Conservation (phyloP, 2,113 vertebrate species). For the Odobenus rosmarus region DNA sequence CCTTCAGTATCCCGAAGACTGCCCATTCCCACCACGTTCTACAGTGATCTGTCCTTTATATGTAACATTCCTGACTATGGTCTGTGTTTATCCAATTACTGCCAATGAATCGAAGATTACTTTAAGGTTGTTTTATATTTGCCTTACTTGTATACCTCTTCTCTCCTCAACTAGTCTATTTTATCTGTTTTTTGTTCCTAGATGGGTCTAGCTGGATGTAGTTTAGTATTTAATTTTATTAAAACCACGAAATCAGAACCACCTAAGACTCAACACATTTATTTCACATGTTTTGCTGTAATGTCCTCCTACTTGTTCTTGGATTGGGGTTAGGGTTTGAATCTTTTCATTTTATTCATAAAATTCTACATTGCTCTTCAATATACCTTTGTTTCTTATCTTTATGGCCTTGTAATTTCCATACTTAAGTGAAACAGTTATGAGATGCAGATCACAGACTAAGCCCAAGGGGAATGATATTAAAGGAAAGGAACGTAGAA, state of each 20-base stretch:
- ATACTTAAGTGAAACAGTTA: not conserved
- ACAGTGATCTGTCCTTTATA: not conserved
- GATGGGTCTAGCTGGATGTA: not conserved
- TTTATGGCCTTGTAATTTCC: constrained; percentile 13
- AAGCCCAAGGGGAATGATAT: not conserved
- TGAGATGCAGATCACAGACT: not conserved
- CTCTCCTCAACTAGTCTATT: not conserved
- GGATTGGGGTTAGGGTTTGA: not conserved
- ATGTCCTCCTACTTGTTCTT: not conserved
- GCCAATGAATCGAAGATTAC: not conserved
- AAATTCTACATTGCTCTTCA: constrained; percentile 15
- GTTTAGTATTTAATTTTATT: constrained; percentile 9
- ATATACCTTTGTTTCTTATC: not conserved
- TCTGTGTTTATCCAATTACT: not conserved
- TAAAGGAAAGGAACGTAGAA: constrained; percentile 6
- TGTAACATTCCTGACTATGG: not conserved
- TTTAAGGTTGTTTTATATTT: not conserved
- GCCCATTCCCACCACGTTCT: not conserved
- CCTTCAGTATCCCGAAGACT: not conserved
- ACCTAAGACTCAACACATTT: not conserved
- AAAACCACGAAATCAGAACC: not conserved
- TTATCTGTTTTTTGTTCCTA: not conserved
- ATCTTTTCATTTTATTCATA: constrained; percentile 19
- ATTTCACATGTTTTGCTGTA: not conserved
- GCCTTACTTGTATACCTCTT: not conserved